A percentile compares a stretch with the other conserved stretches of the same genome.
phyloP scores from a whole-genome alignment of 2,888 invertebrate species.

The Merodon equestris region DNA sequence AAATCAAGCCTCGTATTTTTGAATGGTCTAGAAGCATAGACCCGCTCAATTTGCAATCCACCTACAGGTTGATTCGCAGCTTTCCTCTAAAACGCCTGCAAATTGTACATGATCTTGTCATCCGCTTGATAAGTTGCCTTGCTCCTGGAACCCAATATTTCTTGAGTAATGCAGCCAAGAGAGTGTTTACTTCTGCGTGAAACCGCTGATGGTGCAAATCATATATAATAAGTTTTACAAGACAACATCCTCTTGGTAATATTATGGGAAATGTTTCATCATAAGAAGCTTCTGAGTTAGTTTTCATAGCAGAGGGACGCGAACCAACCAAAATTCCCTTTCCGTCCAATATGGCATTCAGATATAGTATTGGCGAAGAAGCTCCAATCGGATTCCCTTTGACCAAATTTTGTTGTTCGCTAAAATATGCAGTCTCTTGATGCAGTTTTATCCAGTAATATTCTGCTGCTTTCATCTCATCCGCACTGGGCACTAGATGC shows the following conservation, averaged over 20 bases:
- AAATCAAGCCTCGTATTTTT: constrained; percentile 6
- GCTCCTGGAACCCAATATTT: background rate
- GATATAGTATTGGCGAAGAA: too few relatives aligned
- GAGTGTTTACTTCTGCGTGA: too few relatives aligned
- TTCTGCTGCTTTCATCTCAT: too few relatives aligned
- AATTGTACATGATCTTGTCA: background rate
- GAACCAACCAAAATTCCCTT: too few relatives aligned
- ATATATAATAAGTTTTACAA: background rate
- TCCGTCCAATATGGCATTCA: too few relatives aligned
- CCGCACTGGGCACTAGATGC: too few relatives aligned
- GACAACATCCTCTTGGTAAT: background rate
- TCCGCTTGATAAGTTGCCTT: background rate
- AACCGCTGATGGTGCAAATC: constrained; percentile 5
- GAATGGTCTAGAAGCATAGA: constrained; percentile 5
- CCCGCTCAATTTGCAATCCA: constrained; percentile 1
- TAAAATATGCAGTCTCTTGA: too few relatives aligned
- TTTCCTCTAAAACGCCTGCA: background rate
- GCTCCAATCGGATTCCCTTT: too few relatives aligned
- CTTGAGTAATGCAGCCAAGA: background rate
- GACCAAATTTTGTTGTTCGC: too few relatives aligned
- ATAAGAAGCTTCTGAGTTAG: constrained; percentile 1
- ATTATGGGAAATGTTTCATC: constrained; percentile 9
- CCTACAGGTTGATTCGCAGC: constrained; percentile 2
- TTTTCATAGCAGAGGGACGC: too few relatives aligned
- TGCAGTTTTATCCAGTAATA: too few relatives aligned